Percentiles rank a stretch among this genome's conserved stretches.
phyloP scores from a whole-genome alignment of 2,797 vertebrate species.

The Chaetodon trifasciatus region DNA sequence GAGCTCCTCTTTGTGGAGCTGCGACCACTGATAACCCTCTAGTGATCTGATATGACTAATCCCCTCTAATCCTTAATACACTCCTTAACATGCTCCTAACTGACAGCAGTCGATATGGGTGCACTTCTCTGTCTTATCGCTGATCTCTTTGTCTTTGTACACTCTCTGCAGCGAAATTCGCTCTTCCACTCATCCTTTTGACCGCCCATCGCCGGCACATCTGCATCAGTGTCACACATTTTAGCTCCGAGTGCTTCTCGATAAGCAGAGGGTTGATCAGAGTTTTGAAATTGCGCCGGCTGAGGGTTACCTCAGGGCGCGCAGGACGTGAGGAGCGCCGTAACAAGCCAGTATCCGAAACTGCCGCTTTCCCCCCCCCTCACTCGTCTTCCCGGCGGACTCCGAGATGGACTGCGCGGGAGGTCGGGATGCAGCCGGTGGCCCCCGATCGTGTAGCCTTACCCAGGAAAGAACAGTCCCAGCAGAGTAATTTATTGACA shows the following conservation, averaged over 20 bases:
- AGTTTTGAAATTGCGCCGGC: slow-evolving; percentile 62
- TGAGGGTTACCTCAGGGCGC: slow-evolving; percentile 39
- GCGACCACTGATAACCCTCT: slow-evolving; percentile 82
- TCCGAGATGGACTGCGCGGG: slow-evolving; percentile 66
- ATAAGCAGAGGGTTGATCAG: slow-evolving; percentile 61
- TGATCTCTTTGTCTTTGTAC: slow-evolving; percentile 82
- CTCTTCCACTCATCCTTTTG: slow-evolving; percentile 61
- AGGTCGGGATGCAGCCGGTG: slow-evolving; percentile 65
- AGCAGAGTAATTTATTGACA: slow-evolving; percentile 78
- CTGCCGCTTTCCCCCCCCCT: slow-evolving; percentile 9
- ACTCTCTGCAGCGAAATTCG: slow-evolving; percentile 60
- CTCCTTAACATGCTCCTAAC: slow-evolving; percentile 85
- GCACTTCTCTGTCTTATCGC: slow-evolving; percentile 78
- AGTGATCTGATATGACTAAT: slow-evolving; percentile 86
- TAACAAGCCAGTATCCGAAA: slow-evolving; percentile 44
- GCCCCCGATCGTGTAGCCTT: slow-evolving; percentile 65
- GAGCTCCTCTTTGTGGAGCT: slow-evolving; percentile 70
- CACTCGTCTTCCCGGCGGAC: slow-evolving; percentile 45
- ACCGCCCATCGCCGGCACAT: slow-evolving; percentile 58
- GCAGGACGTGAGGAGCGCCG: slow-evolving; percentile 23
- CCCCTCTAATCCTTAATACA: slow-evolving; percentile 85
- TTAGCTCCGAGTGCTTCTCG: slow-evolving; percentile 34
- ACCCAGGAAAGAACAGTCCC: slow-evolving; percentile 70
- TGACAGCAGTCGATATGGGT: slow-evolving; percentile 84
- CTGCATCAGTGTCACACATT: slow-evolving; percentile 64